Conservation (phyloP, 2,797 vertebrate species). For the Borostomias antarcticus region DNA sequence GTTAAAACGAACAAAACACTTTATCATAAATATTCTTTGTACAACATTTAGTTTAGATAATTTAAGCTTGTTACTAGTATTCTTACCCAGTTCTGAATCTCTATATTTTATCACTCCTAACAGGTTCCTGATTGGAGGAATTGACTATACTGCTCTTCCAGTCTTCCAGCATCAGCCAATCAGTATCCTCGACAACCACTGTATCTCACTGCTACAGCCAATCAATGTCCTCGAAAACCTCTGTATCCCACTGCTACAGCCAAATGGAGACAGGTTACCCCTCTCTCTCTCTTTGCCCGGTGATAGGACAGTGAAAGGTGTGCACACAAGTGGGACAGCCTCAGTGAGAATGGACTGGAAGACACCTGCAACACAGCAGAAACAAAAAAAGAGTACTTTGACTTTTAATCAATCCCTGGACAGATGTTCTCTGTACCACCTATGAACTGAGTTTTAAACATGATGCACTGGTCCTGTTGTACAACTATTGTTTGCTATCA, state of each 20-base stretch:
- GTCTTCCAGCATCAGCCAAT: conserved; percentile 70
- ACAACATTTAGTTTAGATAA: not conserved
- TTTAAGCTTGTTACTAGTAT: not conserved
- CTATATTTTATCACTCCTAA: conserved; percentile 11
- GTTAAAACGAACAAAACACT: no score
- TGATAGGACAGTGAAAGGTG: conserved; percentile 45
- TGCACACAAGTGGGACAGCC: conserved; percentile 27
- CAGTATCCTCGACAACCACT: conserved; percentile 35
- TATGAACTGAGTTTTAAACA: conserved; percentile 59
- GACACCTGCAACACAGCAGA: not conserved
- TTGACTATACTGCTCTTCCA: conserved; percentile 60
- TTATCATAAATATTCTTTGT: no score
- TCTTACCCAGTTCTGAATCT: not conserved
- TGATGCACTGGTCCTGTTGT: conserved; percentile 66
- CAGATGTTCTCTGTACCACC: conserved; percentile 32
- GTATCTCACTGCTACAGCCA: no score
- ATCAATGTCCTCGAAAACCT: conserved; percentile 45
- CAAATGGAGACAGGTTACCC: conserved; percentile 45
- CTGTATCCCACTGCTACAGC: conserved; percentile 25
- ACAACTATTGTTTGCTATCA: conserved; percentile 61
- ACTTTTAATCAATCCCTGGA: conserved; percentile 31
- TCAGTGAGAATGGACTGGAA: conserved; percentile 1
- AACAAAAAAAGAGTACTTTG: conserved; percentile 33
- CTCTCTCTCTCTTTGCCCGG: conserved; percentile 55
- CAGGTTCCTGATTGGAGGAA: conserved; percentile 67